Base-by-base conservation (phyloP, 2,797 vertebrate genomes). In the Malacoraja senta region DNA sequence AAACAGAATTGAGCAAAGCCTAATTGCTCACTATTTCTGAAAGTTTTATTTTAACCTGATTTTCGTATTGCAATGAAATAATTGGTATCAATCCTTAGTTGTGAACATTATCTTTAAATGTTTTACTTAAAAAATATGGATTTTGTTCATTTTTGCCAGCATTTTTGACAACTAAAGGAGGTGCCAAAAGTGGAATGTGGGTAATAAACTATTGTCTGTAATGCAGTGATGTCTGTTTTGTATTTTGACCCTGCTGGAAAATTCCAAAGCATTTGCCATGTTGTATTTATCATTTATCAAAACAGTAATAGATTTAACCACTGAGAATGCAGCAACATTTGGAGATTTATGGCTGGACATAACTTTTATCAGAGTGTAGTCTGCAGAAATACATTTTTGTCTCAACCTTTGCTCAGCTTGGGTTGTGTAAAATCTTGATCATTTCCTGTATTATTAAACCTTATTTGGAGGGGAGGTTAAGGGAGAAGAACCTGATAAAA, bases 151-250 rank as follows among this genome's bases (percentile, higher is more conserved):
- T 92, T 91, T 74, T 92, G 90, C 90, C 90, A 92, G 38, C 90
- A 13, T 76, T 92, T 74, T 92, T 76, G 71, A 92, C 90, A 92
- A 92, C 90, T 91, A 76, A 92, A 92, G 90, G 90, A 92, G 90
- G 90, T 92, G 90, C 90, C 90, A 92, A 92, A 88, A 92, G 88
- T 92, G 71, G 90, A 92, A 92, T 53, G 71, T 92, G 90, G 90
- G 72, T 92, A 92, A 92, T 92, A 92, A 92, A 92, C 72, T 92
- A 92, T 92, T 92, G 90, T 92, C 68, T 92, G 90, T 92, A 92
- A 92, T 76, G 38, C 65, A 76, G 90, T 92, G 90, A 92, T 92
- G 68, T 92, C 90, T 92, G 90, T 92, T 92, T 92, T 76, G 90
- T 92, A 92, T 92, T 92, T 92, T 76, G 90, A 92, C 38, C 90